A percentile compares a stretch with the other conserved stretches of the same genome.
These are phyloP conservation scores for Pyxicephalus adspersus DNA, from an alignment of 2,113 vertebrate genomes.

Conservation along the genomic window DNA sequence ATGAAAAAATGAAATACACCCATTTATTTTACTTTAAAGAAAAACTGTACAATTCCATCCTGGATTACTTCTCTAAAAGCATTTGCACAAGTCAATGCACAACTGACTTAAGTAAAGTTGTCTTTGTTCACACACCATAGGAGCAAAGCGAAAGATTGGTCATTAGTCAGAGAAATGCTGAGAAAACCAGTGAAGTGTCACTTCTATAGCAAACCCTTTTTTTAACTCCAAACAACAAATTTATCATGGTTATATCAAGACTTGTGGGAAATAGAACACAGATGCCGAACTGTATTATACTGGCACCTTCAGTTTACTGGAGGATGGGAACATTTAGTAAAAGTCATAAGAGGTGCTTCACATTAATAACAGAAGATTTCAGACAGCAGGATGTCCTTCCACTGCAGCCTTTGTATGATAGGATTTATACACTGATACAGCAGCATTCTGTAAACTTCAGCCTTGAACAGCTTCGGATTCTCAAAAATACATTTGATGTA, in stretches of 20 bases:
- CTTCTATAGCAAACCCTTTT: conserved; percentile 41
- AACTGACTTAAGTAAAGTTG: conserved; percentile 55
- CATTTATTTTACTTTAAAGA: conserved; percentile 30
- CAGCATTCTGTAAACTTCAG: too few relatives aligned
- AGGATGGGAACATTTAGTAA: conserved; percentile 31
- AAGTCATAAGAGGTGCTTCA: background rate
- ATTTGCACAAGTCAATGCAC: conserved; percentile 46
- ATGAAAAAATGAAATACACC: conserved; percentile 27
- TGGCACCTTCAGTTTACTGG: conserved; percentile 28
- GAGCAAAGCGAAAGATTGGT: conserved; percentile 40
- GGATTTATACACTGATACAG: background rate
- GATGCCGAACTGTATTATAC: conserved; percentile 34
- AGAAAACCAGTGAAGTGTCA: conserved; percentile 44
- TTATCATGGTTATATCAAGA: conserved; percentile 52
- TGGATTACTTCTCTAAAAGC: conserved; percentile 25
- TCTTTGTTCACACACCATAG: conserved; percentile 50
- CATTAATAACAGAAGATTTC: conserved; percentile 5
- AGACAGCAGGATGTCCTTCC: background rate
- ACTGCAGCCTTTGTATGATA: background rate
- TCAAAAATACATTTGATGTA: too few relatives aligned
- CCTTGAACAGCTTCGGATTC: too few relatives aligned
- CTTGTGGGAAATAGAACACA: conserved; percentile 40
- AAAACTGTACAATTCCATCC: background rate
- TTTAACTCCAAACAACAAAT: conserved; percentile 47
- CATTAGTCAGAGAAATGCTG: conserved; percentile 49